Evolutionary conservation across 2,888 invertebrate genomes (phyloP), one percentile per base, ranked within the genome.

Genomic region (Priocnemis perturbator): DNA sequence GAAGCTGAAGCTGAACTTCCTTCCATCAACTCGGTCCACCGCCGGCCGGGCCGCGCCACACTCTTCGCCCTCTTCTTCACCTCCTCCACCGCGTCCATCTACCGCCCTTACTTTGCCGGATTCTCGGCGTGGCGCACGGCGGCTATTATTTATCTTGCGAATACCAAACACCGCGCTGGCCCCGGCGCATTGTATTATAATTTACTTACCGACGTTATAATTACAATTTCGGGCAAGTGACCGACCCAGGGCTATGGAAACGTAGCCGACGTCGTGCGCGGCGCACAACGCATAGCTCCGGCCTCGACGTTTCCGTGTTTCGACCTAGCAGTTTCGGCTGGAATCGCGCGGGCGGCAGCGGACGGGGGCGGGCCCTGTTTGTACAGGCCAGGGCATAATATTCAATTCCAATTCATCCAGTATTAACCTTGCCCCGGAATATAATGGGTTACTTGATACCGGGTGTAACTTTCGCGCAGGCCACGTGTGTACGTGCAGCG

Each of bases 191-290:
- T 88, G 88, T 88, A 88, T 88, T 88, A 87, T 88, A 88, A 88
- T 89, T 89, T 88, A 89, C 88, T 88, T 88, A 87, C 87, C 86
- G 83, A 85, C 87, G 87, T 87, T 88, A 87, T 88, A 89, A 88
- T 89, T 88, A 88, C 87, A 88, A 88, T 88, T 88, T 85, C 81
- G 84, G 78, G 82, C 83, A 79, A 82, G 84, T 83, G 82, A 76
- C 77, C 76, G 71, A 47, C 71, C 69, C 67, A 66, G 74, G 71
- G 73, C 73, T 69, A 47, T 37, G 63, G 48, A 60, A 15, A 23
- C 17, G 59, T 55, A 56, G 9, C 55, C n/a, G 23, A 26, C 20
- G 55, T 26, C 26, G 55, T 23, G 26, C 5, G 21, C 14, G 23
- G 20, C 55, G 21, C 37, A 37, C 11, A 37, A 37, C 14, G 37